Evolutionary conservation across 2,888 invertebrate genomes (phyloP), one percentile per base, ranked within the genome.

Genomic region (Apamea epomidion): DNA sequence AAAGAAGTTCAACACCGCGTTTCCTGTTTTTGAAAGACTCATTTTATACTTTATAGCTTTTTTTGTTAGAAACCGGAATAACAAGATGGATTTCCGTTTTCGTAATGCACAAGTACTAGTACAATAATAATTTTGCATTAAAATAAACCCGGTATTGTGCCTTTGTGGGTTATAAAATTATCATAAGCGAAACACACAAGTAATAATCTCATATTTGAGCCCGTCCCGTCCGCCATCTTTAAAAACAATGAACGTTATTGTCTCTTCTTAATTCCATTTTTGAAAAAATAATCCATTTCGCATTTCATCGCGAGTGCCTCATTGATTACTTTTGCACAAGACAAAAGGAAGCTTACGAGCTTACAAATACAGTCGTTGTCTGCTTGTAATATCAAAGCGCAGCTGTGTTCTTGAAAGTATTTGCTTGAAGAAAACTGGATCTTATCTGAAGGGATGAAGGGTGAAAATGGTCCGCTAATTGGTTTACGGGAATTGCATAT

Each of bases 191-290:
- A 92, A 92, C 93, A 92, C 92, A 93, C 92, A 92, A 95, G 93
- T 94, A 95, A 95, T 96, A 96, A 96, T 95, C 95, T 95, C 94
- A 94, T 95, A 96, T 96, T 95, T 95, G 94, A 94, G 91, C 93
- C 91, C 91, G 93, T 91, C 94, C 92, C 92, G 92, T 92, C 95
- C 95, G 96, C 96, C 96, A 97, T 97, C 95, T 96, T 97, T 95
- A 95, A 95, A 95, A 96, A 96, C 97, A 97, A 97, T 96, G 95
- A 95, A 93, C 96, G 95, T 96, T 97, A 96, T 97, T 97, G 96
- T 97, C 96, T 96, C 95, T 96, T 95, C 96, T 96, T 96, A 96
- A 97, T 97, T 96, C 96, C 96, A 96, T 97, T 97, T 97, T 97
- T 96, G 95, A 96, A 96, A 97, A 97, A 97, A 96, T 96, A 96